A percentile compares a stretch with the other conserved stretches of the same genome.
These are phyloP conservation scores for Prolemur simus DNA, from an alignment of 2,113 vertebrate genomes.

Conservation along the genomic window DNA sequence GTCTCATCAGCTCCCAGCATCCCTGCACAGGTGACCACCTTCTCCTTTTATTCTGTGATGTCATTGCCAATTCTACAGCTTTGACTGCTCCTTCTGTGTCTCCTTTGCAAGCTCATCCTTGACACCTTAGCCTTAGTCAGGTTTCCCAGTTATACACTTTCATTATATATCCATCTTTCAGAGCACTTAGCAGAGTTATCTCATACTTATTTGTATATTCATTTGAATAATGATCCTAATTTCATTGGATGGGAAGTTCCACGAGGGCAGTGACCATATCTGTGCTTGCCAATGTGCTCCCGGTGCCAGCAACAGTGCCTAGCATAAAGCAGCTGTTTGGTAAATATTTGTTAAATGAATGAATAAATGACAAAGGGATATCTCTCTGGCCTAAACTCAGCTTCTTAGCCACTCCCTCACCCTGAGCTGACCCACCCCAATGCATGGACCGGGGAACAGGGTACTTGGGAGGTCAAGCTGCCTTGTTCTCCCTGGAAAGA, in stretches of 20 bases:
- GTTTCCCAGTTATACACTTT: neutral
- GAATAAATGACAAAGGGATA: neutral
- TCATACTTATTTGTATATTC: neutral
- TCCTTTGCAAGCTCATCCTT: constrained; percentile 33
- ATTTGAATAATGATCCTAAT: constrained; percentile 23
- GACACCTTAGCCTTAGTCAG: neutral
- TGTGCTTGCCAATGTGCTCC: neutral
- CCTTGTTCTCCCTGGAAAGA: neutral
- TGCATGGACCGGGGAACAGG: neutral
- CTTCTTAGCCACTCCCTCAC: neutral
- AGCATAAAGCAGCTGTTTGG: neutral
- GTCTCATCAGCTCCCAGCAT: neutral
- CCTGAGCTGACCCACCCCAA: neutral
- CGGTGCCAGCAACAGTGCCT: neutral
- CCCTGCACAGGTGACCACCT: neutral
- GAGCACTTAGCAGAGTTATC: neutral
- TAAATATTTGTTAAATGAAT: constrained; percentile 50
- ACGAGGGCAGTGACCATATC: neutral
- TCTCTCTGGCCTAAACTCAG: neutral
- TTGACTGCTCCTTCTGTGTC: constrained; percentile 23
- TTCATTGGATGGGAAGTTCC: constrained; percentile 16
- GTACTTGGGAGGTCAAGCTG: neutral
- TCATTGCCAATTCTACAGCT: neutral
- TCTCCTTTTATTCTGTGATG: neutral
- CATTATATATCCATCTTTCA: neutral